Evolutionary conservation across 2,888 invertebrate species (phyloP).

Genomic region (Timema cristinae): DNA sequence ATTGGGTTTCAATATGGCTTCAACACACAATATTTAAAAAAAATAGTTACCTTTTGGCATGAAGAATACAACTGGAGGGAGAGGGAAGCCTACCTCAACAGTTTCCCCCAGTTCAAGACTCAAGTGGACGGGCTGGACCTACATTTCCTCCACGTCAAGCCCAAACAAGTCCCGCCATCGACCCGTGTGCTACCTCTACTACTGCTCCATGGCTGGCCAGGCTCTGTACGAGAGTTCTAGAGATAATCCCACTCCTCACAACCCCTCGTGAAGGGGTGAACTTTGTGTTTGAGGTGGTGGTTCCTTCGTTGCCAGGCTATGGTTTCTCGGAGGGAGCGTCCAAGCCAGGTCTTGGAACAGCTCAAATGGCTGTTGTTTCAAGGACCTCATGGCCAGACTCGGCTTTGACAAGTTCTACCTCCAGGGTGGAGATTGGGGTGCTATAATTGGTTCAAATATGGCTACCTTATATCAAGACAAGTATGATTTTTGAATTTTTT

Average conservation of each 20-base stretch:
- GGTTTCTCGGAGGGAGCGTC: conserved; percentile 56
- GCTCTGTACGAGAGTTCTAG: conserved; percentile 77
- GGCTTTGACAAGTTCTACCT: conserved; percentile 62
- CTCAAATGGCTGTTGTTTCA: conserved; percentile 56
- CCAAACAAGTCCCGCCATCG: conserved; percentile 47
- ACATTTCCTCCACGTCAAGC: conserved; percentile 70
- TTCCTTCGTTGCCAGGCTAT: conserved; percentile 65
- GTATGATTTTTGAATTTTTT: conserved; percentile 34
- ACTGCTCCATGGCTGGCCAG: conserved; percentile 82
- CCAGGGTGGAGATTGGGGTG: conserved; percentile 84
- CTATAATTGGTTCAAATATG: conserved; percentile 58
- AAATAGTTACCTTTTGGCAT: conserved; percentile 74
- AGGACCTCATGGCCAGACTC: conserved; percentile 65
- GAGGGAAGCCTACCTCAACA: conserved; percentile 66
- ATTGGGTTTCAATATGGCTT: conserved; percentile 82
- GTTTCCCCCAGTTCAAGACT: conserved; percentile 69
- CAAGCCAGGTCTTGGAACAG: conserved; percentile 36
- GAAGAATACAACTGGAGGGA: conserved; percentile 68
- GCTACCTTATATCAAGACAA: conserved; percentile 58
- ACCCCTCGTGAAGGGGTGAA: conserved; percentile 49
- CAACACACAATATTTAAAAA: conserved; percentile 61
- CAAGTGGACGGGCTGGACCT: conserved; percentile 64
- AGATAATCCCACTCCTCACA: conserved; percentile 63
- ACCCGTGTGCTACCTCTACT: conserved; percentile 60
- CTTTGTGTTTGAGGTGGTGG: conserved; percentile 65